Evolutionary conservation across 1,140 invertebrate species (phyloP), one percentile per base, ranked within the genome.

Genomic region (Lepidostoma basale): DNA sequence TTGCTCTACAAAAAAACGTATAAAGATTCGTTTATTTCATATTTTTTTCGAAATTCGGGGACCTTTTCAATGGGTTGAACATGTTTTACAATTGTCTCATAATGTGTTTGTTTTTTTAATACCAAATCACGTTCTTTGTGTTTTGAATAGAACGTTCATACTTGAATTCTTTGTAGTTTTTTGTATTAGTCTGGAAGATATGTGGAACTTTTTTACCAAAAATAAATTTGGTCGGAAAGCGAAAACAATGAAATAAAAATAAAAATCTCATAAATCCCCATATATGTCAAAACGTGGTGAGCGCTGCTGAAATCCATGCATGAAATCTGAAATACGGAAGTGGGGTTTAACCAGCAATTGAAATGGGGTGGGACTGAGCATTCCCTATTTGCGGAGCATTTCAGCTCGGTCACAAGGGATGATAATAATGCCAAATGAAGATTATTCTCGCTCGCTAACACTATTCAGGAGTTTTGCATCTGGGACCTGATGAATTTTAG

Each of bases 401-500:
- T 62, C 54, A 60, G 47, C 62, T 45, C 63, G 62, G 68, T 67
- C 60, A 36, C 52, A 56, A 39, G 67, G 67, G 67, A 69, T 64
- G 67, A 62, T 70, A 56, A 66, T 66, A 64, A 69, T 69, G 20
- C 60, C 60, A 60, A 69, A 69, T 69, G 68, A 64, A 59, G 52
- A 69, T 69, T 69, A 69, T 63, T 40, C 62, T 64, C 40, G 25
- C 52, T 14, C 52, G 52, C 26, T 25, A 49, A n/a, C n/a, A n/a
- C n/a, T n/a, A n/a, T n/a, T n/a, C n/a, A n/a, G n/a, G n/a, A n/a
- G n/a, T n/a, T n/a, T n/a, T n/a, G n/a, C n/a, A n/a, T n/a, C n/a
- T n/a, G n/a, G n/a, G n/a, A n/a, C n/a, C n/a, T n/a, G n/a, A n/a
- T n/a, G n/a, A n/a, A n/a, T n/a, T n/a, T n/a, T n/a, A n/a, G n/a